These are phyloP conservation scores for Nilaparvata lugens DNA, from an alignment of 1,140 invertebrate species.

Conservation along the genomic window DNA sequence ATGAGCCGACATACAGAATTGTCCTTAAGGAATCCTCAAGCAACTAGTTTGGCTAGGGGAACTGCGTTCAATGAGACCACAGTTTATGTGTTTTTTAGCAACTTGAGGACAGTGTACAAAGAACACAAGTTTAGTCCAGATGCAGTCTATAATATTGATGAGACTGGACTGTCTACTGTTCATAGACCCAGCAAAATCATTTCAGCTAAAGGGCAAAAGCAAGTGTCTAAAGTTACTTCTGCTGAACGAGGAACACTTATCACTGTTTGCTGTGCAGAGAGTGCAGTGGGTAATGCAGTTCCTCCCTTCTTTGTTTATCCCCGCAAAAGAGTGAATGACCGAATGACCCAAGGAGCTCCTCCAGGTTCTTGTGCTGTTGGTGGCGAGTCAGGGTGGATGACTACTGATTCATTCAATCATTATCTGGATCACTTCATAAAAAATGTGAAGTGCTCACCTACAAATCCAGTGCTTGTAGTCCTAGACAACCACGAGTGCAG, in stretches of 20 bases:
- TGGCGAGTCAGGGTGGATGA: constrained; percentile 31
- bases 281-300: constrained; percentile 34
- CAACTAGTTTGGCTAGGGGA: constrained; percentile 38
- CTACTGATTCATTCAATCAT: constrained; percentile 25
- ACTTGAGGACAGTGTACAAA: constrained; percentile 30
- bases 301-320: constrained; percentile 39
- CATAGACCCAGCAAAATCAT: constrained; percentile 37
- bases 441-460: constrained; percentile 24
- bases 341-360: constrained; percentile 35
- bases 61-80: constrained; percentile 36
- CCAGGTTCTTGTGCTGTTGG: constrained; percentile 33
- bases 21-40: constrained; percentile 34
- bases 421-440: constrained; percentile 32
- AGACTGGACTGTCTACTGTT: constrained; percentile 40
- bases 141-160: constrained; percentile 40
- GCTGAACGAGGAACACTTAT: constrained; percentile 37
- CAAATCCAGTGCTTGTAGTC: constrained; percentile 32
- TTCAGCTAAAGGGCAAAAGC: constrained; percentile 32
- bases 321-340: constrained; percentile 32
- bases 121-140: constrained; percentile 26
- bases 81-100: constrained; percentile 31
- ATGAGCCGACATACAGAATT: constrained; percentile 35
- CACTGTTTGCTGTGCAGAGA: constrained; percentile 34
- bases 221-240: constrained; percentile 37
- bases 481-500: constrained; percentile 43